These are phyloP conservation scores for Willowsia nigromaculata DNA, from an alignment of 2,888 invertebrate species.

Conservation along the genomic window DNA sequence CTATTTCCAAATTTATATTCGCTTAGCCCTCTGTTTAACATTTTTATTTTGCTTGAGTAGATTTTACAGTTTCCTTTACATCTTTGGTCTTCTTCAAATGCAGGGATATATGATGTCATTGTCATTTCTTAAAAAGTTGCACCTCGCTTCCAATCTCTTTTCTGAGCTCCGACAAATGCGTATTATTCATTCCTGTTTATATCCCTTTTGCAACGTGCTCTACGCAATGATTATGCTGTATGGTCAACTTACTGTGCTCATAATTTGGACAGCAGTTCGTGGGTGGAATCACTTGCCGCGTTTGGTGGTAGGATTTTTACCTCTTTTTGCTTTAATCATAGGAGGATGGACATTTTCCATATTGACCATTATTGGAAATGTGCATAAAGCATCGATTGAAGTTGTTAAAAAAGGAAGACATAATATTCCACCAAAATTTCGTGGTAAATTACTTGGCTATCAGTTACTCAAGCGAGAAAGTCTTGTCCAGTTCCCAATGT, in stretches of 20 bases:
- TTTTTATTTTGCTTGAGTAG: background rate
- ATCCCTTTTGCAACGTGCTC: constrained; percentile 1
- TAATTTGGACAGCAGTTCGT: background rate
- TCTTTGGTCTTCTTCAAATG: constrained; percentile 1
- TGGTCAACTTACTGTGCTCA: background rate
- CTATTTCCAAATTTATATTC: background rate
- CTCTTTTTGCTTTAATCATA: background rate
- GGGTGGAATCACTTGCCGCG: constrained; percentile 10
- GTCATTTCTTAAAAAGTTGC: background rate
- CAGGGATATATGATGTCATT: background rate
- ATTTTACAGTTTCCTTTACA: background rate
- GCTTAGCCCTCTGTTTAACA: background rate
- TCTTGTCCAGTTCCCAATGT: background rate
- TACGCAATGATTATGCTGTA: constrained; percentile 18
- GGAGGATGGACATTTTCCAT: constrained; percentile 36
- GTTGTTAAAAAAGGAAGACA: constrained; percentile 3
- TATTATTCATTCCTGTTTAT: constrained; percentile 17
- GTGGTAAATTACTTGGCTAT: constrained; percentile 1
- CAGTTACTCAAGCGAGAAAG: background rate
- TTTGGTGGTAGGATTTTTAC: background rate
- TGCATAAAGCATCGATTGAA: background rate
- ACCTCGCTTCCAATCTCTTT: background rate
- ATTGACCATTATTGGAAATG: constrained; percentile 22
- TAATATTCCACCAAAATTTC: constrained; percentile 26
- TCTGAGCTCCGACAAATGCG: constrained; percentile 13